Conservation (phyloP, 2,888 invertebrate genomes). For the Theretra japonica region DNA sequence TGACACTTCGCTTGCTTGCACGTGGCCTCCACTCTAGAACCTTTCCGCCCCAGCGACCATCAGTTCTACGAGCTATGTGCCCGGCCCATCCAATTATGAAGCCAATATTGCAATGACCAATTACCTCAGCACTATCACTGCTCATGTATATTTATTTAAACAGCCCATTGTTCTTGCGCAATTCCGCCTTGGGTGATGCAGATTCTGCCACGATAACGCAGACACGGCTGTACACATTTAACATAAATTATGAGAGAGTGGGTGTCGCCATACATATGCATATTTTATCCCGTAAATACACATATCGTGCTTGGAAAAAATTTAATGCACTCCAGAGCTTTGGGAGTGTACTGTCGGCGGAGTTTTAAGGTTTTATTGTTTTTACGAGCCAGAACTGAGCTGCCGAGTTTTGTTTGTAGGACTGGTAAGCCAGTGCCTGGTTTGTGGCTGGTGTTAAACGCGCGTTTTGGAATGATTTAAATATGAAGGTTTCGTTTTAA, state of each 20-base stretch:
- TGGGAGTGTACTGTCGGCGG: background rate
- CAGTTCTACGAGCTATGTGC: no score
- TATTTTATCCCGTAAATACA: conserved; percentile 18
- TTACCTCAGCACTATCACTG: background rate
- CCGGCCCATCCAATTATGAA: no score
- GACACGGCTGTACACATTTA: conserved; percentile 33
- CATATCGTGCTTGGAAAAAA: conserved; percentile 13
- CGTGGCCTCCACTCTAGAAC: no score
- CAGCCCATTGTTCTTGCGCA: conserved; percentile 11
- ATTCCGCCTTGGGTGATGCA: conserved; percentile 28
- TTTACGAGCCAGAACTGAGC: no score
- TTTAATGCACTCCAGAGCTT: conserved; percentile 6
- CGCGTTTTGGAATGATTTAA: no score
- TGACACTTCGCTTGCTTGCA: no score
- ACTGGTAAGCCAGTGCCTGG: no score
- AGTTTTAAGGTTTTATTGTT: background rate
- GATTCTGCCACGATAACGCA: conserved; percentile 31
- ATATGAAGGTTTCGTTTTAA: no score
- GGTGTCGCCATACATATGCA: conserved; percentile 31
- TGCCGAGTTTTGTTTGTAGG: background rate
- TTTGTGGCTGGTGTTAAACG: no score
- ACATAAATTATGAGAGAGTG: conserved; percentile 36
- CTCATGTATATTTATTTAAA: conserved; percentile 19
- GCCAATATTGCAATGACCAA: background rate
- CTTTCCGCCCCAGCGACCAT: no score